Conservation (phyloP, 2,797 vertebrate genomes). For the Taeniopygia guttata region DNA sequence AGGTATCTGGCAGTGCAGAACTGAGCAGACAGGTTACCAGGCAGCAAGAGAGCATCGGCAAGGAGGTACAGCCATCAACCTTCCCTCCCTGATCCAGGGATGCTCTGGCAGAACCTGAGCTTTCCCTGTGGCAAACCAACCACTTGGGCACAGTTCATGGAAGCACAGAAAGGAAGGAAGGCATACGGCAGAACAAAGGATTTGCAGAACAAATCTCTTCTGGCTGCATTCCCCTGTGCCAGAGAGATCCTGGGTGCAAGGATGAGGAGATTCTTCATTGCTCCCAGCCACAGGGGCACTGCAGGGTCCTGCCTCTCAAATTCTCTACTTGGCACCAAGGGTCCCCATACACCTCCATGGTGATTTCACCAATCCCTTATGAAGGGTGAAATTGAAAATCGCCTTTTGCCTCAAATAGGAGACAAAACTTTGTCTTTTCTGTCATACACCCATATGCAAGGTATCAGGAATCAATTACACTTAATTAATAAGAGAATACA, state of each 20-base stretch:
- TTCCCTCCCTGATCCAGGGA: background rate
- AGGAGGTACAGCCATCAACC: background rate
- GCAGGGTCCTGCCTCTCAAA: background rate
- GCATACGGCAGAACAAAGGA: too few relatives aligned
- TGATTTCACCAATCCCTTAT: background rate
- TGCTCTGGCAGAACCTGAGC: background rate
- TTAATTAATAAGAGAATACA: background rate
- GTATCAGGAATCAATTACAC: background rate
- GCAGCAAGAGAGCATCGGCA: background rate
- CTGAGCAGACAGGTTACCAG: background rate
- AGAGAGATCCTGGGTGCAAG: background rate
- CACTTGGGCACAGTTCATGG: background rate
- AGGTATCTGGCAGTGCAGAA: background rate
- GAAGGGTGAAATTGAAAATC: background rate
- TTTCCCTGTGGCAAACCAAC: background rate
- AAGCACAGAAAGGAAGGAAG: background rate
- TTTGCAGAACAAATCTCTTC: background rate
- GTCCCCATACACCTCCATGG: fast-evolving
- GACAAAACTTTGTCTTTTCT: background rate
- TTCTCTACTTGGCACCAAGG: background rate
- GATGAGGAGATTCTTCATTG: background rate
- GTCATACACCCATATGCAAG: background rate
- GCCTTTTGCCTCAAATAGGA: background rate
- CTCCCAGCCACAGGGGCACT: background rate
- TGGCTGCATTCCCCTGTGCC: background rate